Evolutionary conservation across 2,888 invertebrate species (phyloP).

Genomic region (Scotopteryx bipunctaria): DNA sequence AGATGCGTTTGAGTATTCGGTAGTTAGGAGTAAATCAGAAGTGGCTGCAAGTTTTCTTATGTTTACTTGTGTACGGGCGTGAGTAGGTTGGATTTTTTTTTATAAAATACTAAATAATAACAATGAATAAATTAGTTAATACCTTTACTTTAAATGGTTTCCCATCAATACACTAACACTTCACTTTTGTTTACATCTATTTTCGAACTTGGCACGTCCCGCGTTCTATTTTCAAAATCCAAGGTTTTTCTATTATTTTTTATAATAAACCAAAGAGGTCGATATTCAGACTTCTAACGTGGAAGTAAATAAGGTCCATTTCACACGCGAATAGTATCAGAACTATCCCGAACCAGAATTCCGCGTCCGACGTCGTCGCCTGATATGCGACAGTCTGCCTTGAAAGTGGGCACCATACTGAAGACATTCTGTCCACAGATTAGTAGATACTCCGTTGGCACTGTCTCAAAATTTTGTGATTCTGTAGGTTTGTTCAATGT

Average conservation of each 20-base stretch:
- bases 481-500: constrained; percentile 17
- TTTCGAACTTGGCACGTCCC: constrained; percentile 46
- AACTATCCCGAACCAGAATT: constrained; percentile 74
- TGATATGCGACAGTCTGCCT: constrained; percentile 56
- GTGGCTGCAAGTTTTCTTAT: too few species aligned
- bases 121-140: constrained; percentile 4
- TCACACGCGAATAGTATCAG: constrained; percentile 75
- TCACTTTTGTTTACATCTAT: constrained; percentile 26
- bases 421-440: constrained; percentile 44
- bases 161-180: constrained; percentile 18
- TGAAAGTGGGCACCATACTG: constrained; percentile 68
- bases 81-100: too few species aligned
- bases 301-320: constrained; percentile 77
- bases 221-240: constrained; percentile 55
- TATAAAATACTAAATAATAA: neutral
- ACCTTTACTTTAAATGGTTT: constrained; percentile 7
- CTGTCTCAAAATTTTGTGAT: constrained; percentile 17
- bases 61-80: too few species aligned
- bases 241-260: constrained; percentile 40
- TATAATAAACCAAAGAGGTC: constrained; percentile 27
- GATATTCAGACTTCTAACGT: constrained; percentile 38
- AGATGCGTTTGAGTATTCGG: too few species aligned
- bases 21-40: too few species aligned
- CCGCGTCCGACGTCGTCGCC: constrained; percentile 64
- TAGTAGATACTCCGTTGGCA: constrained; percentile 15